A percentile compares a stretch with the other conserved stretches of the same genome.
Evolutionary conservation across 2,113 vertebrate species (phyloP).

Genomic region (Rostratula benghalensis): DNA sequence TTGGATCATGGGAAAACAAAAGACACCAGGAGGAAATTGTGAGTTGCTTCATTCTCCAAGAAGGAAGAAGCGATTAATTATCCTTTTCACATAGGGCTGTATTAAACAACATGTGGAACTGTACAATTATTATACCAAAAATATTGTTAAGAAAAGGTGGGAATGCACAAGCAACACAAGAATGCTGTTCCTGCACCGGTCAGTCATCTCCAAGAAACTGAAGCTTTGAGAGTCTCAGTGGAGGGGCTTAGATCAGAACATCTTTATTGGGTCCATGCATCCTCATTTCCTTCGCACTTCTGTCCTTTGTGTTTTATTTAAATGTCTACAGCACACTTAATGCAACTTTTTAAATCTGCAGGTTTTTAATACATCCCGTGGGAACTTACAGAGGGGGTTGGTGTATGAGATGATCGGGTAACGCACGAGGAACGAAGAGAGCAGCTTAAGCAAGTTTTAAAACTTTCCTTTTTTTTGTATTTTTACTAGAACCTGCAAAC

Average conservation of each 20-base stretch:
- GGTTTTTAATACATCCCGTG: constrained; percentile 79
- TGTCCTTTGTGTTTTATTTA: constrained; percentile 75
- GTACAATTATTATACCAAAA: constrained; percentile 88
- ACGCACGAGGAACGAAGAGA: constrained; percentile 60
- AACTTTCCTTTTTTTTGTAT: constrained; percentile 46
- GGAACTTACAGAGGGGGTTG: constrained; percentile 69
- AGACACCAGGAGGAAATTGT: constrained; percentile 76
- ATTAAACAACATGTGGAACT: constrained; percentile 86
- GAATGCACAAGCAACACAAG: constrained; percentile 75
- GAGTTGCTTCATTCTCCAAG: constrained; percentile 74
- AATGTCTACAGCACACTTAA: constrained; percentile 82
- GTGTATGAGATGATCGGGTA: constrained; percentile 72
- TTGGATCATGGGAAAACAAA: constrained; percentile 79
- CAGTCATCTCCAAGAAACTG: constrained; percentile 76
- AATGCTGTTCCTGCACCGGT: constrained; percentile 76
- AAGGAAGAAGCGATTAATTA: constrained; percentile 74
- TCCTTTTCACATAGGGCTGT: constrained; percentile 85
- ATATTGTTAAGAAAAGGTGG: constrained; percentile 78
- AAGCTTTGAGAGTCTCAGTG: constrained; percentile 72
- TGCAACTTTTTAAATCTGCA: constrained; percentile 86
- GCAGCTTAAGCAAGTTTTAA: constrained; percentile 62
- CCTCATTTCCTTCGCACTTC: constrained; percentile 77
- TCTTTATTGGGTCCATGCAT: constrained; percentile 72
- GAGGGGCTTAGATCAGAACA: constrained; percentile 73
- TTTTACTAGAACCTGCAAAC: constrained; percentile 74